Evolutionary conservation across 2,888 invertebrate genomes (phyloP).

Genomic region (Ariolimax columbianus): DNA sequence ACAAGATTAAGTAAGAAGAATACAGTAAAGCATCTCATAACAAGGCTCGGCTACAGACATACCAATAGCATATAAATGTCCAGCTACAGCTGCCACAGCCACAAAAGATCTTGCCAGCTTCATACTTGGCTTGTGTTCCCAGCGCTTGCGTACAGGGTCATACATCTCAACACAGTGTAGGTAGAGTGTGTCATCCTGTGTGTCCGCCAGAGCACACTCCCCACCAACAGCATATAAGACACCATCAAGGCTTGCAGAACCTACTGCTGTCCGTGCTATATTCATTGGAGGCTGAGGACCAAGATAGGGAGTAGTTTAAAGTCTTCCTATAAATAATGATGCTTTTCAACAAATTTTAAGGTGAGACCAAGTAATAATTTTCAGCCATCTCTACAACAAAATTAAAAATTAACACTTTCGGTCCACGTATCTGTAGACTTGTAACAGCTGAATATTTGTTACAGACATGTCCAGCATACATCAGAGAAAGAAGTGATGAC

Average conservation of each 20-base stretch:
- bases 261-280: conserved; percentile 75
- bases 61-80: conserved; percentile 79
- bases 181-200: conserved; percentile 76
- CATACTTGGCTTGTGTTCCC: conserved; percentile 72
- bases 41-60: conserved; percentile 8
- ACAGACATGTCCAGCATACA: no score
- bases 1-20: no score
- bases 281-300: conserved; percentile 68
- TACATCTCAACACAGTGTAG: conserved; percentile 75
- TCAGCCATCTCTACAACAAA: no score
- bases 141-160: conserved; percentile 72
- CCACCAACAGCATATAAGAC: conserved; percentile 75
- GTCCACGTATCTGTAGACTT: no score
- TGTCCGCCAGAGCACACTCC: conserved; percentile 75
- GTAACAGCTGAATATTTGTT: no score
- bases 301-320: no score
- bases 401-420: no score
- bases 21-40: no score
- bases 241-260: conserved; percentile 71
- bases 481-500: no score
- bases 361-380: no score
- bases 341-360: no score
- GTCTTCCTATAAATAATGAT: no score
- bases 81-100: conserved; percentile 90
- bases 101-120: conserved; percentile 81